Conservation (phyloP, 2,888 invertebrate species). For the Teleiodes luculella region DNA sequence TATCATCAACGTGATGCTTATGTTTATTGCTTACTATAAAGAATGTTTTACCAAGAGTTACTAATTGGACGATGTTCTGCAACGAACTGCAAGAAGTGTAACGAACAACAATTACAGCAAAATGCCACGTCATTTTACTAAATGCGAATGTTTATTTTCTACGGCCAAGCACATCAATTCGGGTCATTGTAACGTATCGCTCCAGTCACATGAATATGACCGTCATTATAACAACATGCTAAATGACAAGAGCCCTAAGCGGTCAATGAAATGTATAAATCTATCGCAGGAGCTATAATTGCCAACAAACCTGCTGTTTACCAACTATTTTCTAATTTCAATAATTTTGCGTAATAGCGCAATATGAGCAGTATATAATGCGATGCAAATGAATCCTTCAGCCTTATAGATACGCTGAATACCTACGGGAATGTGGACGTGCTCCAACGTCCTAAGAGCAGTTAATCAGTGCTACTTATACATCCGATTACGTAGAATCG, state of each 20-base stretch:
- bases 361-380: constrained; percentile 57
- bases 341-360: constrained; percentile 59
- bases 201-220: constrained; percentile 12
- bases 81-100: neutral
- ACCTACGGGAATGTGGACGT: constrained; percentile 38
- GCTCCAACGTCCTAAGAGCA: constrained; percentile 48
- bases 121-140: constrained; percentile 10
- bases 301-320: constrained; percentile 53
- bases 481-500: constrained; percentile 62
- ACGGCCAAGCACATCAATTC: constrained; percentile 8
- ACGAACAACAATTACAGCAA: constrained; percentile 7
- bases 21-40: neutral
- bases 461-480: constrained; percentile 59
- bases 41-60: constrained; percentile 10
- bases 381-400: constrained; percentile 59
- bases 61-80: constrained; percentile 7
- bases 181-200: constrained; percentile 10
- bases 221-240: constrained; percentile 14
- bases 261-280: constrained; percentile 30
- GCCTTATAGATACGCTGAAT: constrained; percentile 42
- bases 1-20: neutral
- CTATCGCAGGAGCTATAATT: constrained; percentile 28
- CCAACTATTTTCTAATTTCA: constrained; percentile 57
- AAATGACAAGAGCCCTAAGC: constrained; percentile 32
- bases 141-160: constrained; percentile 13